Base-by-base conservation (phyloP, 2,888 invertebrate genomes). In the Leptogaster cylindrica region DNA sequence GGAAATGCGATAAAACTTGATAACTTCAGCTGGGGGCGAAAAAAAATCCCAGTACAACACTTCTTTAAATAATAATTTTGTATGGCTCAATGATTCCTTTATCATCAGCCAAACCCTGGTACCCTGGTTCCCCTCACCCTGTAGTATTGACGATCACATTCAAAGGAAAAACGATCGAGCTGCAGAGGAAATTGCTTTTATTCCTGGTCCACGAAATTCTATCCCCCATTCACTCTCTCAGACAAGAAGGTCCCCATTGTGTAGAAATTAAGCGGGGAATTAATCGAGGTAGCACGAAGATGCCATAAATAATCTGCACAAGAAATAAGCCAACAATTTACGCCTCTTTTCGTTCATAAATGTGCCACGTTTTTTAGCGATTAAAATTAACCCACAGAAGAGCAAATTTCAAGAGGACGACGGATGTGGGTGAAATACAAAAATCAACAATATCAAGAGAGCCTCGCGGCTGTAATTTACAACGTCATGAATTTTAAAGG, bases 171-270 rank as follows among this genome's bases (percentile, higher is more conserved):
- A 12, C 10, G 4, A 12, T 36, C 36, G 10, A 14, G 10, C 4
- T n/a, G n/a, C n/a, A n/a, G n/a, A 7, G 36, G 36, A n/a, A 36
- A 36, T 36, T 36, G 36, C 36, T 36, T 36, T 36, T 36, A 36
- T 36, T 36, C n/a, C n/a, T n/a, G n/a, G n/a, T n/a, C n/a, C n/a
- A n/a, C 14, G n/a, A 36, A 36, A 36, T 14, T 36, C 14, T 36
- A 36, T 10, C 7, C 14, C 14, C 10, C 31, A 31, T 31, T 31
- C 31, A 31, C 1, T 8, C 31, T 31, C 10, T 7, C 4, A 10
- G 14, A 36, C 12, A 12, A 10, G 10, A 10, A 4, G 14, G n/a
- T 36, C n/a, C 36, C 1, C 36, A 4, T 3, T 36, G 36, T 12
- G 14, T 36, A 14, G 14, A 36, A 36, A 10, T 36, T 36, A 36